Evolutionary conservation across 1,140 invertebrate species (phyloP), one percentile per base, ranked within the genome.

Genomic region (Cardiocondyla obscurior): DNA sequence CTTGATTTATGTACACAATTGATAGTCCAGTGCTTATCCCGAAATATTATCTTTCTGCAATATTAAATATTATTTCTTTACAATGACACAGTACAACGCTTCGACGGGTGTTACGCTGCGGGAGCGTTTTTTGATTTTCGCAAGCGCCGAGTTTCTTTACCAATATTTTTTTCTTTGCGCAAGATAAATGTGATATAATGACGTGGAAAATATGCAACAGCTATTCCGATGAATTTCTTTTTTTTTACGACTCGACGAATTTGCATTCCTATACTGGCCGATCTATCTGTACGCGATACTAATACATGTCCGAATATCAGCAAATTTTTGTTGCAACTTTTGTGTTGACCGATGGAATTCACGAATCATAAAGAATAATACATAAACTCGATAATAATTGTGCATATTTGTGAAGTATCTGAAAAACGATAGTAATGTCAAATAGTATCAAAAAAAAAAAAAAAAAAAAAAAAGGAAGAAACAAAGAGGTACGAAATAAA

Each of bases 31-130:
- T 58, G 30, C 36, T 79, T 33, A 64, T 69, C 30, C 28, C 7
- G 74, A 67, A 77, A 77, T 77, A 77, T 65, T 51, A 51, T 77
- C 14, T 55, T 49, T 36, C 16, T 51, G 33, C 22, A 39, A 51
- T 51, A 65, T 77, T 67, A 77, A 77, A 77, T 77, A 77, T 16
- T 49, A 10, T 67, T 51, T 67, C 33, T 77, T 77, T 67, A 79
- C 33, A 79, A 39, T 30, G 33, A 79, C 30, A 51, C 42, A 25
- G 28, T 22, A 10, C 39, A n/a, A 14, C 49, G 42, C 25, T 79
- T 39, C 74, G 62, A 39, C 46, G 33, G 33, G 16, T 33, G 33
- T 39, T 53, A 62, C 60, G 3, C 19, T 36, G 16, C 36, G 10
- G 19, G 3, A 22, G 3, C 14, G 22, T 77, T 65, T 77, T 65